These are phyloP conservation scores for Pheosia gnoma DNA, from an alignment of 2,888 invertebrate genomes.

Conservation along the genomic window DNA sequence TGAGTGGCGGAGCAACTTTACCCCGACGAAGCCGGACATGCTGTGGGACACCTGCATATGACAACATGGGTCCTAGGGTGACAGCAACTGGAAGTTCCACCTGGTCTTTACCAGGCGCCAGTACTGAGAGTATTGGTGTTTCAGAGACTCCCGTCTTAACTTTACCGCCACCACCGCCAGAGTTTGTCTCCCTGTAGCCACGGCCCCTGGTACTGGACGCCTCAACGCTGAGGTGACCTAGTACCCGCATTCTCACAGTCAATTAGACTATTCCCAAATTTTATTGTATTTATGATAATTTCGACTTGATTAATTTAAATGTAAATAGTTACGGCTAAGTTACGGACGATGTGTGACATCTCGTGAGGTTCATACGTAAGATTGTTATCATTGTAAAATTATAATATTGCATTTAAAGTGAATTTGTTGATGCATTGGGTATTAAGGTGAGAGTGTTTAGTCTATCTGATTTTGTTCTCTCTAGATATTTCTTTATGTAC, in stretches of 20 bases:
- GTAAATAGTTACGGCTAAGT: constrained; percentile 69
- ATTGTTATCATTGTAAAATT: constrained; percentile 79
- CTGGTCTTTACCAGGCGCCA: constrained; percentile 89
- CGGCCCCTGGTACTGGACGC: constrained; percentile 79
- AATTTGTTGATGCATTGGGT: constrained; percentile 72
- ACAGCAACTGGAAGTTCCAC: constrained; percentile 94
- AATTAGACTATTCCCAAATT: constrained; percentile 80
- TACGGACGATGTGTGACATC: constrained; percentile 76
- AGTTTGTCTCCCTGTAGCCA: constrained; percentile 80
- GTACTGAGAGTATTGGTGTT: constrained; percentile 62
- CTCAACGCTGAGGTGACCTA: constrained; percentile 78
- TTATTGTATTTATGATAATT: constrained; percentile 67
- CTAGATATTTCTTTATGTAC: constrained; percentile 70
- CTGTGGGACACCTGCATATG: constrained; percentile 88
- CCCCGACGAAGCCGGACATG: constrained; percentile 79
- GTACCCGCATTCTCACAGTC: constrained; percentile 70
- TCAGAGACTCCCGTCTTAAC: constrained; percentile 75
- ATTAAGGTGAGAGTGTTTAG: constrained; percentile 53
- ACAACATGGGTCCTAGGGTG: constrained; percentile 95
- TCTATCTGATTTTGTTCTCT: constrained; percentile 63
- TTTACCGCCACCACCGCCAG: constrained; percentile 84
- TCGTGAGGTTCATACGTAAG: constrained; percentile 76
- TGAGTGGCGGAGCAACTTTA: constrained; percentile 79
- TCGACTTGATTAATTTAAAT: constrained; percentile 64
- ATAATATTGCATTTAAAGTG: constrained; percentile 65